Evolutionary conservation across 2,888 invertebrate genomes (phyloP).

Genomic region (Mesoligia furuncula): DNA sequence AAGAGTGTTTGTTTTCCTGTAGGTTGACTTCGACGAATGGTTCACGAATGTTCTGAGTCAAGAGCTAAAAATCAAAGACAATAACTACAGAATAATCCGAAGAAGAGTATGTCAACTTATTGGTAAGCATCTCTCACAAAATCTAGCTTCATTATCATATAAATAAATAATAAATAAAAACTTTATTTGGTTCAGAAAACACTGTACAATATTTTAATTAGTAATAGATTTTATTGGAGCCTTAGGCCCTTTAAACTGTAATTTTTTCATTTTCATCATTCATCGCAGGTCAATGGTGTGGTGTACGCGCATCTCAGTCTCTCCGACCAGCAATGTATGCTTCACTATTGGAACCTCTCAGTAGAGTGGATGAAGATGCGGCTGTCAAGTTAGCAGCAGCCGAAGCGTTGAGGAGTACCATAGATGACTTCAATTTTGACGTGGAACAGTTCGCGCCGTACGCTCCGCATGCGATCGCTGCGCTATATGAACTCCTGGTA

Average conservation of each 20-base stretch:
- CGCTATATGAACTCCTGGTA: conserved; percentile 95
- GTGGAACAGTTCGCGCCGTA: conserved; percentile 96
- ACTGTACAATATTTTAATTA: too few species aligned
- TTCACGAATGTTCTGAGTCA: conserved; percentile 94
- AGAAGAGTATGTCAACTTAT: conserved; percentile 96
- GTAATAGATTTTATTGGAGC: background rate
- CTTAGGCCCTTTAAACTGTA: background rate
- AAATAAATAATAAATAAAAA: background rate
- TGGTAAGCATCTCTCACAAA: conserved; percentile 85
- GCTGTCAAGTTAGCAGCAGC: conserved; percentile 97
- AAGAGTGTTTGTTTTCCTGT: conserved; percentile 52
- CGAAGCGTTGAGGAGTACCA: conserved; percentile 94
- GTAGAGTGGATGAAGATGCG: conserved; percentile 93
- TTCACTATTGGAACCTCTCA: conserved; percentile 93
- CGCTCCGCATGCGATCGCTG: conserved; percentile 94
- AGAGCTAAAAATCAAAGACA: conserved; percentile 95
- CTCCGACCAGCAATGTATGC: conserved; percentile 95
- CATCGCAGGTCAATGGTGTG: conserved; percentile 91
- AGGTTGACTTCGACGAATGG: conserved; percentile 98
- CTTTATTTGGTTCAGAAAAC: too few species aligned
- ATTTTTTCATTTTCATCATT: background rate
- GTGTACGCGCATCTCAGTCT: conserved; percentile 95
- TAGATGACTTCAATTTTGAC: conserved; percentile 98
- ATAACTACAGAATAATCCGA: conserved; percentile 95
- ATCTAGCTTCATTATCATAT: background rate